Percentiles rank a stretch among this genome's conserved stretches.
Conservation (phyloP, 2,888 invertebrate genomes). For the Leucoptera coffeella region DNA sequence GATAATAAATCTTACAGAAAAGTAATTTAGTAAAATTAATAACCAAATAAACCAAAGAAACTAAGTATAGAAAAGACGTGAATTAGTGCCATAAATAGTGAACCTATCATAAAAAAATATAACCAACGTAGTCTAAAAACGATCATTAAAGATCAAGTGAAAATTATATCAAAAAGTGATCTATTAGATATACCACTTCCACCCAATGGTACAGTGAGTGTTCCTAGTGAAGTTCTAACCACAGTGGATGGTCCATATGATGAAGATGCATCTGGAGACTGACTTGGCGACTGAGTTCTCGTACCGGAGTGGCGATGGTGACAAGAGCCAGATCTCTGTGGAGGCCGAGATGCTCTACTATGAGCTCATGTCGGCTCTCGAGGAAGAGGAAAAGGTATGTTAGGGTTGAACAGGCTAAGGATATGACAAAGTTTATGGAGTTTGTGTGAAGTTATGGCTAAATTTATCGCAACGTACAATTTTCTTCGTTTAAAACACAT, state of each 20-base stretch:
- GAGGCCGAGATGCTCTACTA: slow-evolving; percentile 48
- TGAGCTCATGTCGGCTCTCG: slow-evolving; percentile 39
- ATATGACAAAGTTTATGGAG: too few relatives aligned
- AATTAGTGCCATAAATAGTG: too few relatives aligned
- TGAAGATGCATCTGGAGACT: slow-evolving; percentile 39
- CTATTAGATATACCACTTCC: too few relatives aligned
- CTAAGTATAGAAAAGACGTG: too few relatives aligned
- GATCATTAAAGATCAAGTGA: too few relatives aligned
- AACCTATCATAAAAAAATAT: too few relatives aligned
- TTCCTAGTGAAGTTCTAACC: too few relatives aligned
- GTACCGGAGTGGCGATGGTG: slow-evolving; percentile 22
- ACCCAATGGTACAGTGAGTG: too few relatives aligned
- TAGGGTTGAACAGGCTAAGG: neutral
- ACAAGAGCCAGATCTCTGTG: slow-evolving; percentile 37
- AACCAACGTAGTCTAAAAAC: too few relatives aligned
- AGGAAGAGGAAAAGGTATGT: slow-evolving; percentile 46
- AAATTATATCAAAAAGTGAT: slow-evolving; percentile 1
- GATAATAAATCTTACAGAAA: too few relatives aligned
- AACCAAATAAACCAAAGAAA: too few relatives aligned
- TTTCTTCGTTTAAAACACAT: neutral
- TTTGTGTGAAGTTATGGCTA: neutral
- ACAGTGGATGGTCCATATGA: slow-evolving; percentile 8
- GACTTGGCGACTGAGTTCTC: slow-evolving; percentile 33
- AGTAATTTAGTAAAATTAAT: too few relatives aligned
- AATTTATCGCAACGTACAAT: neutral